Evolutionary conservation across 1,140 invertebrate species (phyloP).

Genomic region (Linepithema humile): DNA sequence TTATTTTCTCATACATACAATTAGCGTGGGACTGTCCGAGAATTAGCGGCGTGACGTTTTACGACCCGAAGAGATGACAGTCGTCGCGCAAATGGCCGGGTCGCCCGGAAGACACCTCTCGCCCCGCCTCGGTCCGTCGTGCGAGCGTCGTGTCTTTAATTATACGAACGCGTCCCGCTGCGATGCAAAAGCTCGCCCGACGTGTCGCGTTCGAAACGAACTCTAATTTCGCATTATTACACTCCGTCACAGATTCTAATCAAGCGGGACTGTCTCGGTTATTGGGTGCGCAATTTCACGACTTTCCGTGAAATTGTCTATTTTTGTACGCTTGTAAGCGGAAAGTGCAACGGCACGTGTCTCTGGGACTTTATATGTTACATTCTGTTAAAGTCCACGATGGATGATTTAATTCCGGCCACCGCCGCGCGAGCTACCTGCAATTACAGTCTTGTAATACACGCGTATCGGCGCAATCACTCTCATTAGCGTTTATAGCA

Average conservation of each 20-base stretch:
- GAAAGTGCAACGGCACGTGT: too few species aligned
- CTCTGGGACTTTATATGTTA: too few species aligned
- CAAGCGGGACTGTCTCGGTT: not conserved
- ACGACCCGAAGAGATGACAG: slow-evolving; percentile 59
- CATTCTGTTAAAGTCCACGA: not conserved
- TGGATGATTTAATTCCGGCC: not conserved
- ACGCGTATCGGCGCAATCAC: slow-evolving; percentile 3
- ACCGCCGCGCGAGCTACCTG: not conserved
- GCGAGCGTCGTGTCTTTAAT: slow-evolving; percentile 38
- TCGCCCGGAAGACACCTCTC: slow-evolving; percentile 29
- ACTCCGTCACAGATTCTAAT: not conserved
- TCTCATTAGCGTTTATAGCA: slow-evolving; percentile 61
- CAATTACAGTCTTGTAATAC: slow-evolving; percentile 43
- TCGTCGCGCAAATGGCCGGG: slow-evolving; percentile 26
- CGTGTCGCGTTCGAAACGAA: not conserved
- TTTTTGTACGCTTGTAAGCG: too few species aligned
- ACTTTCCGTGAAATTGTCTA: too few species aligned
- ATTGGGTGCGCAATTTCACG: not conserved
- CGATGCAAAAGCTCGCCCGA: not conserved
- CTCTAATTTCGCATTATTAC: not conserved
- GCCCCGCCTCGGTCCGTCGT: not conserved
- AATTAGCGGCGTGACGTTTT: slow-evolving; percentile 63
- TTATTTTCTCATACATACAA: slow-evolving; percentile 66
- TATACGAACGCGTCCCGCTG: slow-evolving; percentile 9
- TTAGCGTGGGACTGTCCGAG: slow-evolving; percentile 63